Evolutionary conservation across 1,140 invertebrate species (phyloP).

Genomic region (Platyura marginata): DNA sequence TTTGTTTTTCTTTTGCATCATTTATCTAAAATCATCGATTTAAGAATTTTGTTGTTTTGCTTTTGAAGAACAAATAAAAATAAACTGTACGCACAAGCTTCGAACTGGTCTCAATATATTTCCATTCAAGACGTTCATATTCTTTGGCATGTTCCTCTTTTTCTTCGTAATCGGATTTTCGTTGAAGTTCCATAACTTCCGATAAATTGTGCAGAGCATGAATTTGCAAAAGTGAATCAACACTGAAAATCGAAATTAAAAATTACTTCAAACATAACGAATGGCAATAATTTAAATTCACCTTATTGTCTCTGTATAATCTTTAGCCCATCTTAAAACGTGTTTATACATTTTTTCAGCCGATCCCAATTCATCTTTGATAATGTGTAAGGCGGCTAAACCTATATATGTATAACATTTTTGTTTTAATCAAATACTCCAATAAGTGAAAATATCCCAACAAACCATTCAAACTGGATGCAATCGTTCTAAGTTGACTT

Average conservation of each 20-base stretch:
- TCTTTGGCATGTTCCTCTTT: slow-evolving; percentile 30
- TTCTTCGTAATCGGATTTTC: slow-evolving; percentile 26
- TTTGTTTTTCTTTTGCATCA: too few relatives aligned
- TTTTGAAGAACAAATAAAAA: too few relatives aligned
- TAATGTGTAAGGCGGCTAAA: slow-evolving; percentile 37
- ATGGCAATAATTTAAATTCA: too few relatives aligned
- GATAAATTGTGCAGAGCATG: slow-evolving; percentile 50
- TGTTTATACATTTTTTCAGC: slow-evolving; percentile 41
- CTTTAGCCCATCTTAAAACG: slow-evolving; percentile 32
- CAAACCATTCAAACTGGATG: slow-evolving; percentile 41
- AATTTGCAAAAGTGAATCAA: slow-evolving; percentile 34
- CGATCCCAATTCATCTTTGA: slow-evolving; percentile 29
- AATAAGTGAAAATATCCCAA: background rate
- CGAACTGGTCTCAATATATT: background rate
- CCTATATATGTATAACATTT: background rate
- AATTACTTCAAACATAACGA: too few relatives aligned
- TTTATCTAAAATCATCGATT: too few relatives aligned
- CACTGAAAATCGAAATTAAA: slow-evolving; percentile 12
- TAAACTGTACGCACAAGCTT: too few relatives aligned
- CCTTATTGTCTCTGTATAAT: slow-evolving; percentile 9
- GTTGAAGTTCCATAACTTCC: slow-evolving; percentile 26
- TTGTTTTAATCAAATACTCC: background rate
- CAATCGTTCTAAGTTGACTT: slow-evolving; percentile 38
- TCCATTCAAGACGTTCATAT: slow-evolving; percentile 10
- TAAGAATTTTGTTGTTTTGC: too few relatives aligned